These are phyloP conservation scores for Dasypolia templi DNA, from an alignment of 2,888 invertebrate species.

Conservation along the genomic window DNA sequence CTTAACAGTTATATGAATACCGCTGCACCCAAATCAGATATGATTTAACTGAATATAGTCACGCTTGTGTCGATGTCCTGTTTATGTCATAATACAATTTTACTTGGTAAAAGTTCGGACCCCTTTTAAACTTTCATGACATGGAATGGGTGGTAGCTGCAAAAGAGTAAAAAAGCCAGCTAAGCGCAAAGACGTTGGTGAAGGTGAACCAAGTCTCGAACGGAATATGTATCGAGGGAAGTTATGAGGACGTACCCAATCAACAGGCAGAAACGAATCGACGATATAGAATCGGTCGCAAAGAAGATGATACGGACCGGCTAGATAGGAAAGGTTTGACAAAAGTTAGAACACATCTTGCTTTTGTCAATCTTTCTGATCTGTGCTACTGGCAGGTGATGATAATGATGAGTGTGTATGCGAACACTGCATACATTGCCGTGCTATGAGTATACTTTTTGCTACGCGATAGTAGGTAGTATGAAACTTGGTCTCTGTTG, in stretches of 20 bases:
- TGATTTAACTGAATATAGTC: slow-evolving; percentile 55
- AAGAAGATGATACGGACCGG: neutral
- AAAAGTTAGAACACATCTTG: neutral
- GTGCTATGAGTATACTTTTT: neutral
- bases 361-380: neutral
- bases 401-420: neutral
- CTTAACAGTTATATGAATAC: slow-evolving; percentile 37
- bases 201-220: neutral
- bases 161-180: neutral
- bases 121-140: neutral
- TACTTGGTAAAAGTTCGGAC: neutral
- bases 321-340: neutral
- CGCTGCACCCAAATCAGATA: slow-evolving; percentile 61
- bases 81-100: slow-evolving; percentile 40
- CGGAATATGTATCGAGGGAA: neutral
- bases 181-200: no score
- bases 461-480: neutral
- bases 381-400: neutral
- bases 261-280: no score
- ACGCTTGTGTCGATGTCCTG: slow-evolving; percentile 53
- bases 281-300: neutral
- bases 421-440: neutral
- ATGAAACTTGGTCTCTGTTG: neutral
- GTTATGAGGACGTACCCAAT: neutral
- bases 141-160: neutral